Evolutionary conservation across 2,113 vertebrate species (phyloP).

Genomic region (Perca fluviatilis): DNA sequence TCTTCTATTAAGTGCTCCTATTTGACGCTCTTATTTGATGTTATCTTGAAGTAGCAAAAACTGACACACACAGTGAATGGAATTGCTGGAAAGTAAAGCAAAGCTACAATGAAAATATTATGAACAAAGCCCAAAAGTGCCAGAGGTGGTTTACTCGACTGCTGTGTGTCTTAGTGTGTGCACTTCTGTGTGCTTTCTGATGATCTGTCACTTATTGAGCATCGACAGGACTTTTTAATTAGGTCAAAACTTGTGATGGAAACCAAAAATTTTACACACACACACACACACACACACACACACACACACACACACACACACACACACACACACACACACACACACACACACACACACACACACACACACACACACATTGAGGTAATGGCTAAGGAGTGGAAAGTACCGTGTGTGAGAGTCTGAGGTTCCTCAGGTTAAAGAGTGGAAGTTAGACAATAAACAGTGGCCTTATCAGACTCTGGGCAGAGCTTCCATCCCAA

Average conservation of each 20-base stretch:
- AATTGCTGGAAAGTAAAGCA: constrained; percentile 70
- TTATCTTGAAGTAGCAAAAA: constrained; percentile 27
- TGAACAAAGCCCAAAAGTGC: constrained; percentile 73
- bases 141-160: constrained; percentile 73
- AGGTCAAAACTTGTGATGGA: constrained; percentile 65
- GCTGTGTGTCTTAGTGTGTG: not conserved
- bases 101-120: constrained; percentile 72
- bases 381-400: constrained; percentile 73
- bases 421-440: constrained; percentile 75
- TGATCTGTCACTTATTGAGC: constrained; percentile 57
- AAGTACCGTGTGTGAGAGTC: constrained; percentile 69
- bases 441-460: constrained; percentile 82
- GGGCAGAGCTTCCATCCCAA: constrained; percentile 78
- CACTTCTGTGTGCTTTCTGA: constrained; percentile 21
- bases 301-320: not conserved
- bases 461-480: constrained; percentile 78
- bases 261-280: constrained; percentile 42
- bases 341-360: not conserved
- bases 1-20: not conserved
- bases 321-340: not conserved
- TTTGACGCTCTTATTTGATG: constrained; percentile 20
- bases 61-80: constrained; percentile 36
- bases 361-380: constrained; percentile 21
- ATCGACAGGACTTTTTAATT: constrained; percentile 64
- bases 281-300: not conserved